Percentiles rank a stretch among this genome's conserved stretches.
Evolutionary conservation across 2,113 vertebrate genomes (phyloP).

Genomic region (Myotis lucifugus): DNA sequence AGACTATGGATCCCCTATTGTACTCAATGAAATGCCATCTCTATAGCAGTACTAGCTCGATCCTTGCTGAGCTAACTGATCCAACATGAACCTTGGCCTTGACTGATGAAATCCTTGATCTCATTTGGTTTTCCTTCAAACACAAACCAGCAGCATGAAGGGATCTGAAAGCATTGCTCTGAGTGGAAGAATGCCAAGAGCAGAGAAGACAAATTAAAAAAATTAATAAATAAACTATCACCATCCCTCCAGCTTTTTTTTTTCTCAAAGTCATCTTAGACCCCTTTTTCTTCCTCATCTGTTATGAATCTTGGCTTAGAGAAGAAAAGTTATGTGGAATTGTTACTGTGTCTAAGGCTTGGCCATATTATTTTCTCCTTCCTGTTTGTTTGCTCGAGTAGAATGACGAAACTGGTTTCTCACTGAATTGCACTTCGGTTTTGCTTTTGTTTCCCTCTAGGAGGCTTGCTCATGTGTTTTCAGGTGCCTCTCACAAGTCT

Average conservation of each 20-base stretch:
- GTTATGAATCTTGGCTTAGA: not conserved
- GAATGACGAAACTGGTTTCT: not conserved
- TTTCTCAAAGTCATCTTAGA: not conserved
- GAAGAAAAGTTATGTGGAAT: slow-evolving; percentile 30
- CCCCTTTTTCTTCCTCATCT: not conserved
- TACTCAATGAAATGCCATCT: not conserved
- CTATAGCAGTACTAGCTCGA: not conserved
- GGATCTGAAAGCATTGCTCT: slow-evolving; percentile 9
- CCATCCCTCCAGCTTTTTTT: slow-evolving; percentile 34
- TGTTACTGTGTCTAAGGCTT: not conserved
- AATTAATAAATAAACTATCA: slow-evolving; percentile 37
- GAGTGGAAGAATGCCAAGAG: not conserved
- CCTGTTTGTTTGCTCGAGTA: not conserved
- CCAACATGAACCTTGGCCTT: slow-evolving; percentile 1
- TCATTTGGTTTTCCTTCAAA: slow-evolving; percentile 46
- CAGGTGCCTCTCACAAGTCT: not conserved
- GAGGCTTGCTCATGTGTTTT: not conserved
- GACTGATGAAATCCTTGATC: slow-evolving; percentile 9
- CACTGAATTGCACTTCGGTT: not conserved
- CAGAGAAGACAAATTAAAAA: slow-evolving; percentile 48
- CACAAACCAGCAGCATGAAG: slow-evolving; percentile 12
- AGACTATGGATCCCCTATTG: not conserved
- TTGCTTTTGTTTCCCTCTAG: not conserved
- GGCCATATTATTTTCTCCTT: not conserved
- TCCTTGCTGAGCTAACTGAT: slow-evolving; percentile 1